Evolutionary conservation across 2,888 invertebrate genomes (phyloP), one percentile per base, ranked within the genome.

Genomic region (Tiliacea aurago): DNA sequence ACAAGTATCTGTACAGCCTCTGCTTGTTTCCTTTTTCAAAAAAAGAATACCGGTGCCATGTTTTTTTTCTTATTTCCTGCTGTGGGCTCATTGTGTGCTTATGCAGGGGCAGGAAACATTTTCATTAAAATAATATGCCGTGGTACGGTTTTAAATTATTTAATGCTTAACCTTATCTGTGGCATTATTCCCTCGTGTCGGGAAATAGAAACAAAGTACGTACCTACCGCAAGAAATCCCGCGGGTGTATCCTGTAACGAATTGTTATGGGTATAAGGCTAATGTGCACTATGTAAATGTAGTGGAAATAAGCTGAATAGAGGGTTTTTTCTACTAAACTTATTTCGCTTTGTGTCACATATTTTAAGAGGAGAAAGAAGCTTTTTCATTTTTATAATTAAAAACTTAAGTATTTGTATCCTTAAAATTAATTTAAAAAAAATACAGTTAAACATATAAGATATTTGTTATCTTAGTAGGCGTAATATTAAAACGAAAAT

Each of bases 201-300:
- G 58, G 62, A 51, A 62, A 65, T 64, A 70, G 61, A 71, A 83
- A 83, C 61, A 73, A 73, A 77, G 73, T 70, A 62, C 9, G 37
- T n/a, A 61, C 15, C 4, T 76, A 76, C 61, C 56, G 71, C 73
- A 76, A 76, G 78, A 51, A 80, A 73, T 78, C 75, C 78, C 61
- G 7, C 20, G 47, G 75, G 73, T 56, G 41, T 62, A 56, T 64
- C 56, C 43, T 59, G 78, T 78, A 78, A 85, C 64, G 45, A 76
- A 76, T 85, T 84, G 75, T 73, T 80, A 74, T 70, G 70, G 80
- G 49, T 69, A 53, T 73, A 75, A 53, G 56, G 63, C 49, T 70
- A 80, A 73, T 70, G 75, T 80, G 66, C 55, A 69, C 68, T 73
- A 74, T 80, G 77, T 66, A 76, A 77, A 83, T 77, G 61, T 68